phyloP scores from a whole-genome alignment of 2,888 invertebrate species.

The Leucophenga maculata region DNA sequence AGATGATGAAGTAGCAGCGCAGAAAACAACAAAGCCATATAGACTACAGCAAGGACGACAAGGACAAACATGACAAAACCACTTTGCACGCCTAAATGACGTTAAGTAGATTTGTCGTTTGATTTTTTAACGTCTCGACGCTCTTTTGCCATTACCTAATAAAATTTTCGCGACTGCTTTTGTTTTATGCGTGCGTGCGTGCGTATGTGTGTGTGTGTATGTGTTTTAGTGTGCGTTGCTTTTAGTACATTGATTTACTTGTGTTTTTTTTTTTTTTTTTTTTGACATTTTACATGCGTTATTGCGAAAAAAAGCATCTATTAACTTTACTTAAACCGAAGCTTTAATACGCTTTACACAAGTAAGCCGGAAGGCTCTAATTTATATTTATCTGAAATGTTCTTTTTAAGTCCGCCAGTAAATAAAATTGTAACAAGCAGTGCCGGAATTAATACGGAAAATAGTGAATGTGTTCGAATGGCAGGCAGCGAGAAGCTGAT shows the following conservation, averaged over 20 bases:
- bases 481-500: too few relatives aligned
- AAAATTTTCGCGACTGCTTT: neutral
- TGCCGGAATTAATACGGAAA: too few relatives aligned
- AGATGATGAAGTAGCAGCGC: neutral
- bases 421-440: too few relatives aligned
- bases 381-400: too few relatives aligned
- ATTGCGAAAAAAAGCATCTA: neutral
- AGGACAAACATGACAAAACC: conserved; percentile 17
- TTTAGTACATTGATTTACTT: neutral
- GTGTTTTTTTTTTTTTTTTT: too few relatives aligned
- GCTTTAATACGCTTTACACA: neutral
- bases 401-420: too few relatives aligned
- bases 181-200: too few relatives aligned
- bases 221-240: neutral
- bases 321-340: neutral
- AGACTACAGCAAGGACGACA: conserved; percentile 11
- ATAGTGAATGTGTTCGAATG: too few relatives aligned
- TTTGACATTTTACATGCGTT: too few relatives aligned
- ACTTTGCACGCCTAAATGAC: conserved; percentile 24
- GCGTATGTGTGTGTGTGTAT: neutral
- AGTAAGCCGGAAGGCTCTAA: too few relatives aligned
- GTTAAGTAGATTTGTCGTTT: conserved; percentile 30
- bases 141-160: neutral
- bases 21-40: neutral
- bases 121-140: conserved; percentile 12